Conservation (phyloP, 2,113 vertebrate species). For the Sylvilagus bachmani region DNA sequence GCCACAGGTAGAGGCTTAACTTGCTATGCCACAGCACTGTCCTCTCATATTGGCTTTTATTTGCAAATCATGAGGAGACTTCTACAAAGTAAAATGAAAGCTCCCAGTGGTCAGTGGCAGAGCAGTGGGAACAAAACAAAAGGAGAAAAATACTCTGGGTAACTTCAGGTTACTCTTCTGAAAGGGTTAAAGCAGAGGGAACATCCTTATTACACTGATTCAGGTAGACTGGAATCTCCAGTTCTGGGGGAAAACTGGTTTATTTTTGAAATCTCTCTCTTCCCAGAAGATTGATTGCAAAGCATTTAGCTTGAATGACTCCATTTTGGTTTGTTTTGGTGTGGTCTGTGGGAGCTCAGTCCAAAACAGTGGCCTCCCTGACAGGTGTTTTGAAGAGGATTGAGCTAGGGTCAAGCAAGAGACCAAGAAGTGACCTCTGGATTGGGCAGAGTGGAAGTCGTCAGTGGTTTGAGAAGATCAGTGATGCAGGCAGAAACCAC, state of each 20-base stretch:
- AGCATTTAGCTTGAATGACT: no score
- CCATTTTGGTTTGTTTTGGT: no score
- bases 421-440: neutral
- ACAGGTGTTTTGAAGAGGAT: neutral
- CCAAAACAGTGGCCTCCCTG: neutral
- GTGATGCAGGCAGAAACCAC: accelerated
- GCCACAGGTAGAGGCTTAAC: no score
- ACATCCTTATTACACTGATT: neutral
- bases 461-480: neutral
- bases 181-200: neutral
- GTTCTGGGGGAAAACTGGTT: neutral
- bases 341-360: no score
- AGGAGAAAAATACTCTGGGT: neutral
- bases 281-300: neutral
- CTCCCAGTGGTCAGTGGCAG: neutral
- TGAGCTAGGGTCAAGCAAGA: neutral
- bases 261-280: neutral
- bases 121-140: neutral
- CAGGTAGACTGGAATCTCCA: neutral
- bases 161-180: neutral
- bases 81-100: neutral
- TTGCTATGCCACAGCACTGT: no score
- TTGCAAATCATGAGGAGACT: no score
- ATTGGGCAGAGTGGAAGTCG: neutral
- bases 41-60: no score